A percentile compares a stretch with the other conserved stretches of the same genome.
These are phyloP conservation scores for Chironex yamaguchii DNA, from an alignment of 30 jellyfish, hydroid and myxozoan genomes.

Conservation along the genomic window DNA sequence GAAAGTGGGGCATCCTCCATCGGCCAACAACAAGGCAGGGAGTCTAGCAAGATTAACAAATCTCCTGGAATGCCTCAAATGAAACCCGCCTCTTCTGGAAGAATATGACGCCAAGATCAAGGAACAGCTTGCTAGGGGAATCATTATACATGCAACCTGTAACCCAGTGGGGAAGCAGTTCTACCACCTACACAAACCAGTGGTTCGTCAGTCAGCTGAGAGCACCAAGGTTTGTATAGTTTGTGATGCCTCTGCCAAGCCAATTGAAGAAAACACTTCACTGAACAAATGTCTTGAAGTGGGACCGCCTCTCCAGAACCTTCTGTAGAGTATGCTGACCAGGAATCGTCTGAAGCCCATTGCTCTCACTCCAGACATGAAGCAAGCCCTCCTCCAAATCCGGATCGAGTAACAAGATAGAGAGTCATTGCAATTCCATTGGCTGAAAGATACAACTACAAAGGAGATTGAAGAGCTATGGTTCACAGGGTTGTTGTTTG, in stretches of 20 bases:
- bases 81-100: constrained; percentile 55
- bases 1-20: constrained; percentile 53
- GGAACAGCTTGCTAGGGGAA: constrained; percentile 69
- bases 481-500: constrained; percentile 69
- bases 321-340: constrained; percentile 43
- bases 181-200: constrained; percentile 75
- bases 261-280: constrained; percentile 47
- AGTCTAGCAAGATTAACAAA: constrained; percentile 65
- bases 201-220: constrained; percentile 56
- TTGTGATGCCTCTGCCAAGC: constrained; percentile 73
- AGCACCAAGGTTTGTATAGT: constrained; percentile 66
- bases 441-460: constrained; percentile 37
- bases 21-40: constrained; percentile 65
- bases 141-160: constrained; percentile 26
- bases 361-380: too few relatives aligned
- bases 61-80: constrained; percentile 46
- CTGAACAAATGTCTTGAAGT: constrained; percentile 80
- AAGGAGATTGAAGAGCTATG: constrained; percentile 29
- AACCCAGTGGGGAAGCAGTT: constrained; percentile 37
- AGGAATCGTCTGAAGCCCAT: constrained; percentile 54
- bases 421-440: constrained; percentile 50
- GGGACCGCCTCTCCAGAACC: constrained; percentile 78
- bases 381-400: constrained; percentile 44
- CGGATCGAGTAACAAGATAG: constrained; percentile 42
- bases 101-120: constrained; percentile 61